phyloP scores from a whole-genome alignment of 2,113 vertebrate genomes.

The Catagonus wagneri region DNA sequence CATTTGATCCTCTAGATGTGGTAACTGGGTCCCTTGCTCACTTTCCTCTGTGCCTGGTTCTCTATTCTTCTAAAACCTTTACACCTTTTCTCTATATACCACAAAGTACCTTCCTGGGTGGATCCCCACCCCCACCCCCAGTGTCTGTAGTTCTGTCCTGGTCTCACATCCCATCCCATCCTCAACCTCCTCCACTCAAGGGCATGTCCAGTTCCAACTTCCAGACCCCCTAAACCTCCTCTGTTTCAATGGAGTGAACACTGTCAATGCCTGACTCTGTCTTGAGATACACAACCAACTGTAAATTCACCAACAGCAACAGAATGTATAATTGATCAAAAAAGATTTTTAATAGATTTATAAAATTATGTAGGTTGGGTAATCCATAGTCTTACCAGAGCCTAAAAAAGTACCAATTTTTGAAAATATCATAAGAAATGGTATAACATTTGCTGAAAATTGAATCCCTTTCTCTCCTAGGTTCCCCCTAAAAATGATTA shows the following conservation, averaged over 20 bases:
- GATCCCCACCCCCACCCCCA: too few species aligned
- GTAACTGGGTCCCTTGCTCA: conserved; percentile 44
- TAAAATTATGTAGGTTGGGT: background rate
- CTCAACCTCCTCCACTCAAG: background rate
- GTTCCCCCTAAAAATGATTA: background rate
- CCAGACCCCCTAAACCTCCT: background rate
- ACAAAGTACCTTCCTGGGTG: background rate
- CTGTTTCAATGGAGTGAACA: background rate
- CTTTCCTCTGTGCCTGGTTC: background rate
- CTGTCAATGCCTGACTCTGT: background rate
- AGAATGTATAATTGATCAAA: background rate
- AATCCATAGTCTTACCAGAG: background rate
- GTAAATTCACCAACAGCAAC: background rate
- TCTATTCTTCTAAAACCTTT: conserved; percentile 24
- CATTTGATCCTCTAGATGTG: background rate
- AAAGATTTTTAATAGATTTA: background rate
- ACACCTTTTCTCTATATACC: background rate
- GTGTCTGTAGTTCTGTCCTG: background rate
- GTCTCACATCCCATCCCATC: background rate
- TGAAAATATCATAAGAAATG: background rate
- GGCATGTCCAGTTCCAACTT: background rate
- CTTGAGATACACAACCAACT: background rate
- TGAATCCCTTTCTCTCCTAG: background rate
- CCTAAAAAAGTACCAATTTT: background rate
- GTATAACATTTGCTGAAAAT: background rate